Evolutionary conservation across 2,113 vertebrate species (phyloP), one percentile per base, ranked within the genome.

Genomic region (Emberiza fucata): DNA sequence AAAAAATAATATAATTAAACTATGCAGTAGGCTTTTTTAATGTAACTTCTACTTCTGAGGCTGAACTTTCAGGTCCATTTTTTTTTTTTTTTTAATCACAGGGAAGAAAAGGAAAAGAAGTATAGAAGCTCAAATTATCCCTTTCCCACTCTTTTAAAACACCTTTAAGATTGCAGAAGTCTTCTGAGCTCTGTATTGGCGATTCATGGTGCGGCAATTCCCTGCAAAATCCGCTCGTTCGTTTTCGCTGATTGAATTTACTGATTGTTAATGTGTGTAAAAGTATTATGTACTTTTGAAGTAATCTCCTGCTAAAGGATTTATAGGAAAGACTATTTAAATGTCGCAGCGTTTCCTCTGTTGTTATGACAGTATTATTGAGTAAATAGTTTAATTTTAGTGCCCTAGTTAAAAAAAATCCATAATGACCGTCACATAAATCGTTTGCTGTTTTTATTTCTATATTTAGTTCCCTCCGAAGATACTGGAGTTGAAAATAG

Each of bases 351-450:
- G 3, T 95, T 93, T 97, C 95, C 95, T 90, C 93, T 97, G 76
- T 94, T 97, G 97, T 97, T 98, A 97, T 95, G 97, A 97, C 94
- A 97, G 94, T 95, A 72, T 95, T 96, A 96, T 95, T 94, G 94
- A 97, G 96, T 98, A 97, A 98, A 98, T 95, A 98, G 94, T 97
- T 97, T 97, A 95, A 97, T 96, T 97, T 97, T 94, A 97, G 94
- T 95, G 87, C 79, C 93, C 91, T 82, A 90, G 94, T 98, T 97
- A 94, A 98, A 97, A 97, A 76, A 96, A 95, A 98, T 98, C 94
- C 92, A 97, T 97, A 96, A 96, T 94, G 95, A 96, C 96, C 77
- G 1, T 72, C 76, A 77, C 94, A 95, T 97, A 97, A 95, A 96
- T 97, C 48, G 50, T 86, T 96, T 90, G 72, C 63, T 94, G 97